Evolutionary conservation across 2,113 vertebrate genomes (phyloP).

Genomic region (Tor tambroides): DNA sequence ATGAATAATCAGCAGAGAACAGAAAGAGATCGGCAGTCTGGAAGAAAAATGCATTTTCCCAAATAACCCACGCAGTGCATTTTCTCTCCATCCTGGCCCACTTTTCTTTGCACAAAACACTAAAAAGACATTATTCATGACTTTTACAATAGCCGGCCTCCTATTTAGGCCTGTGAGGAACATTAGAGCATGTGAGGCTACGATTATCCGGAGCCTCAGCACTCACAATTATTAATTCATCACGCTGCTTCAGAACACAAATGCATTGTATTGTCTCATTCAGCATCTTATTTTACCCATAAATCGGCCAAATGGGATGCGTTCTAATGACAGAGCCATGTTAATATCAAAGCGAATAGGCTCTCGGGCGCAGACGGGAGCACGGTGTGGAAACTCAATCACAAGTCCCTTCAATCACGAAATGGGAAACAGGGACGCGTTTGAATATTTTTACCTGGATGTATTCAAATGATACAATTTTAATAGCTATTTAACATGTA

Average conservation of each 20-base stretch:
- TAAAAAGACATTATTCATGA: slow-evolving; percentile 74
- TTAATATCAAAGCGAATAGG: slow-evolving; percentile 92
- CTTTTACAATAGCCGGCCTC: slow-evolving; percentile 69
- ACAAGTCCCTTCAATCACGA: slow-evolving; percentile 95
- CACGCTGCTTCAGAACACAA: slow-evolving; percentile 84
- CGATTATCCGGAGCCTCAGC: slow-evolving; percentile 79
- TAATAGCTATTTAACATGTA: slow-evolving; percentile 86
- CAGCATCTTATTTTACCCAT: slow-evolving; percentile 87
- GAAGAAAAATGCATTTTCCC: slow-evolving; percentile 24
- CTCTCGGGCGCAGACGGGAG: slow-evolving; percentile 82
- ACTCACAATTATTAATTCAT: slow-evolving; percentile 94
- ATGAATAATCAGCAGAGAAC: not conserved
- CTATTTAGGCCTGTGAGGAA: slow-evolving; percentile 65
- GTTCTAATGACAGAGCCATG: slow-evolving; percentile 92
- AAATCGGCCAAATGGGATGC: slow-evolving; percentile 79
- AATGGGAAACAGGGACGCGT: slow-evolving; percentile 81
- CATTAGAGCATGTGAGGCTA: slow-evolving; percentile 53
- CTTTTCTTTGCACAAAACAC: slow-evolving; percentile 54
- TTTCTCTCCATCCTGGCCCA: slow-evolving; percentile 13
- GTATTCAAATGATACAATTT: slow-evolving; percentile 89
- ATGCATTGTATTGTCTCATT: slow-evolving; percentile 93
- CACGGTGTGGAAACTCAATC: slow-evolving; percentile 91
- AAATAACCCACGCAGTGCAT: slow-evolving; percentile 6
- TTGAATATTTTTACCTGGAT: slow-evolving; percentile 88
- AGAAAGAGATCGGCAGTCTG: not conserved